These are phyloP conservation scores for Standfussiana lucernea DNA, from an alignment of 2,888 invertebrate genomes.

Conservation along the genomic window DNA sequence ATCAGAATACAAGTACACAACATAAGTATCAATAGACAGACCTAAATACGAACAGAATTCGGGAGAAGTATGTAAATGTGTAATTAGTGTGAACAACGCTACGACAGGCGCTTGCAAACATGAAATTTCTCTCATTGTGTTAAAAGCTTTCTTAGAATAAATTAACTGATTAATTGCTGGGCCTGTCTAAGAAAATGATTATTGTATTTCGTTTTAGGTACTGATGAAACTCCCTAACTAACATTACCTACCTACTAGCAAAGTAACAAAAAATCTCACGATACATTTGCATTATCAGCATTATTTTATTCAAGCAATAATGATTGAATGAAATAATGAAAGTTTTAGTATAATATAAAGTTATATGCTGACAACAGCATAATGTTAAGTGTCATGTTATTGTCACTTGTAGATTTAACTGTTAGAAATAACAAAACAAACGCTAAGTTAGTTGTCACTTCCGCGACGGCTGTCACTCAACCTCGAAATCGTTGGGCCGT, in stretches of 20 bases:
- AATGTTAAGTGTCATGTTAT: slow-evolving; percentile 60
- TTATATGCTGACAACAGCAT: slow-evolving; percentile 37
- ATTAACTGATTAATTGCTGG: slow-evolving; percentile 10
- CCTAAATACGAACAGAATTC: slow-evolving; percentile 14
- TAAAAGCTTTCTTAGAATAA: slow-evolving; percentile 52
- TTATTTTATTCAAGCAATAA: slow-evolving; percentile 23
- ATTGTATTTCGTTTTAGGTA: not conserved
- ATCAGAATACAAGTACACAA: not conserved
- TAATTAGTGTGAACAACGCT: slow-evolving; percentile 48
- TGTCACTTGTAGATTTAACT: slow-evolving; percentile 41
- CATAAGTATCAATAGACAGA: slow-evolving; percentile 1
- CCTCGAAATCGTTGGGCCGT: slow-evolving; percentile 68
- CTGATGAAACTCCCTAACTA: not conserved
- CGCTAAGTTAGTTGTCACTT: slow-evolving; percentile 64
- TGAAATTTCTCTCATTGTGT: slow-evolving; percentile 40
- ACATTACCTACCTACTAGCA: not conserved
- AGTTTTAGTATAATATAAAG: slow-evolving; percentile 9
- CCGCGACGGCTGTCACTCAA: slow-evolving; percentile 70
- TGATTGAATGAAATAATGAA: no score
- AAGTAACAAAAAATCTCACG: not conserved
- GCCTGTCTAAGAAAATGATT: not conserved
- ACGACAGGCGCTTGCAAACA: slow-evolving; percentile 22
- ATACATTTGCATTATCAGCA: not conserved
- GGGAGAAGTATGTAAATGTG: slow-evolving; percentile 29
- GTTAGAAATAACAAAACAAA: slow-evolving; percentile 58